These are phyloP conservation scores for Alectura lathami DNA, from an alignment of 2,113 vertebrate genomes.

Conservation along the genomic window DNA sequence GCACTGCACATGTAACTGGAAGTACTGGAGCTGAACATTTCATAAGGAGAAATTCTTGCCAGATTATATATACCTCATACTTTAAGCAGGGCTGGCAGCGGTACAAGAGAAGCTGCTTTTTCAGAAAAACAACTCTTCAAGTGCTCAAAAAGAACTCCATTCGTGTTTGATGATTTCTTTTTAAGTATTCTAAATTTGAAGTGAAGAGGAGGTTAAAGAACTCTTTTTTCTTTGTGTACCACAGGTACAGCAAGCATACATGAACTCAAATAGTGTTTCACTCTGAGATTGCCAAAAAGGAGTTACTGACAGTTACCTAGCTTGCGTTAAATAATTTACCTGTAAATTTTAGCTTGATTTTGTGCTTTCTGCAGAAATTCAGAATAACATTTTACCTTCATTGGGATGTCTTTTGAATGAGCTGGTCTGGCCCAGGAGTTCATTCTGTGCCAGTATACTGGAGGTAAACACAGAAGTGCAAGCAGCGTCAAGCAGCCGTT, in stretches of 20 bases:
- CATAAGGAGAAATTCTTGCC: conserved; percentile 53
- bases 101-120: conserved; percentile 54
- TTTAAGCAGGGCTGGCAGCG: conserved; percentile 49
- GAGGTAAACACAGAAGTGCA: too few relatives aligned
- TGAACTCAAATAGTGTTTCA: neutral
- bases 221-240: neutral
- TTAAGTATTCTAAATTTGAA: neutral
- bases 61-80: conserved; percentile 56
- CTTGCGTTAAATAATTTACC: neutral
- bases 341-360: neutral
- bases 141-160: conserved; percentile 10
- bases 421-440: neutral
- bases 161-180: conserved; percentile 15
- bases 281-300: neutral
- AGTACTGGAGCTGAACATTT: conserved; percentile 63
- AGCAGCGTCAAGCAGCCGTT: neutral
- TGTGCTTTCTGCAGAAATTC: neutral
- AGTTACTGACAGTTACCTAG: neutral
- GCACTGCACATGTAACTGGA: conserved; percentile 53
- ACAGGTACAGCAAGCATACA: neutral
- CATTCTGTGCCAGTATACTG: neutral
- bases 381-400: neutral
- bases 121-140: neutral
- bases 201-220: neutral
- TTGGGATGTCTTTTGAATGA: neutral